Evolutionary conservation across 2,113 vertebrate genomes (phyloP).

Genomic region (Odocoileus virginianus): DNA sequence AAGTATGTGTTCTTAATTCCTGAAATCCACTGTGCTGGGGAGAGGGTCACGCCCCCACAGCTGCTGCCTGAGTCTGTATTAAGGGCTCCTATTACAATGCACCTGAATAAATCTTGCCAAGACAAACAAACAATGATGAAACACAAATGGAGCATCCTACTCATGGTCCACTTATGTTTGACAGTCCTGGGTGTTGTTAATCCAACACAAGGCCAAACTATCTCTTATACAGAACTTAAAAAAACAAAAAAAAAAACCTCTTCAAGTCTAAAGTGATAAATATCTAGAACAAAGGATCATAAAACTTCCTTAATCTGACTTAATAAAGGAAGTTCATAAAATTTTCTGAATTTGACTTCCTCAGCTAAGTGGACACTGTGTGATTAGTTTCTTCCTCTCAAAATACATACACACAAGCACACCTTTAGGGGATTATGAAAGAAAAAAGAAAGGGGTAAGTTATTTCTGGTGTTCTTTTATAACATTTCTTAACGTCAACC

Average conservation of each 20-base stretch:
- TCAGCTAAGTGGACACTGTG: background rate
- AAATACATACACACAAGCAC: background rate
- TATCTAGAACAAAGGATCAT: background rate
- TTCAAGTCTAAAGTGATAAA: background rate
- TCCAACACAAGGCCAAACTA: background rate
- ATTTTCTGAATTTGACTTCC: background rate
- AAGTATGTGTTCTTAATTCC: background rate
- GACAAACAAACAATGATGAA: background rate
- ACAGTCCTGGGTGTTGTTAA: background rate
- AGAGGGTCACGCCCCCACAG: fast-evolving
- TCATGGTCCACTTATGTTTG: background rate
- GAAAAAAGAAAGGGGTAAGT: background rate
- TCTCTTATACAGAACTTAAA: background rate
- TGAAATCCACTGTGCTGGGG: background rate
- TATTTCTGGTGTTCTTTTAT: background rate
- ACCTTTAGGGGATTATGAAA: background rate
- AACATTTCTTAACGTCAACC: background rate
- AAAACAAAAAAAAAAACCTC: background rate
- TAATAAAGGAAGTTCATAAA: background rate
- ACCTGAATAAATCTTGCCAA: background rate
- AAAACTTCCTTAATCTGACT: background rate
- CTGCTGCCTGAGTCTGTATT: background rate
- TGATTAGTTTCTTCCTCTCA: background rate
- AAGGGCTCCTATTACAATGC: fast-evolving
- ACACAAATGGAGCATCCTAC: background rate